Conservation (phyloP, 2,797 vertebrate genomes). For the Enteromius anoplus region DNA sequence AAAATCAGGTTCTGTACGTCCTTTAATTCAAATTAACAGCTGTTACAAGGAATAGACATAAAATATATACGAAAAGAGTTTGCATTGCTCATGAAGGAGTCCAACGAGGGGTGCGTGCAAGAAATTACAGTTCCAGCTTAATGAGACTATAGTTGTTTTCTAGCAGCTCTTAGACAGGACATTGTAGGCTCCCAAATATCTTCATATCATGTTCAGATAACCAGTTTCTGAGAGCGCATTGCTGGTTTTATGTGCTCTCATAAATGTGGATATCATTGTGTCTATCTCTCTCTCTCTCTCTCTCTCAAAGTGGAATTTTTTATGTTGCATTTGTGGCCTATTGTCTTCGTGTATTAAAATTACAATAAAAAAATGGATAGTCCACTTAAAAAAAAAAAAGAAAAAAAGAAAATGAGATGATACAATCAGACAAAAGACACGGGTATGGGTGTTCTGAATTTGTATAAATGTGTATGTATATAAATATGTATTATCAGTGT, state of each 20-base stretch:
- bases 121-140: conserved; percentile 33
- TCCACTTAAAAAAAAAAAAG: conserved; percentile 63
- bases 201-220: conserved; percentile 51
- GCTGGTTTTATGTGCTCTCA: conserved; percentile 79
- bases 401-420: conserved; percentile 73
- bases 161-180: conserved; percentile 53
- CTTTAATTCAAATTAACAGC: conserved; percentile 53
- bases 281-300: conserved; percentile 32
- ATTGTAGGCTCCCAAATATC: conserved; percentile 53
- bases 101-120: conserved; percentile 31
- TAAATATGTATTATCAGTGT: conserved; percentile 82
- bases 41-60: conserved; percentile 56
- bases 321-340: conserved; percentile 62
- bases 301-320: conserved; percentile 57
- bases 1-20: conserved; percentile 55
- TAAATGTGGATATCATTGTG: conserved; percentile 67
- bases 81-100: conserved; percentile 56
- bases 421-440: conserved; percentile 75
- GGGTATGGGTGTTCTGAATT: conserved; percentile 93
- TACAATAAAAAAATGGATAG: conserved; percentile 28
- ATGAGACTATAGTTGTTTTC: conserved; percentile 41
- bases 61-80: conserved; percentile 51
- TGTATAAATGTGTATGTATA: conserved; percentile 92
- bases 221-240: conserved; percentile 62
- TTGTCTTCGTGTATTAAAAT: conserved; percentile 53